Base-by-base conservation (phyloP, 2,888 invertebrate genomes). In the Drosophila mayaguana region DNA sequence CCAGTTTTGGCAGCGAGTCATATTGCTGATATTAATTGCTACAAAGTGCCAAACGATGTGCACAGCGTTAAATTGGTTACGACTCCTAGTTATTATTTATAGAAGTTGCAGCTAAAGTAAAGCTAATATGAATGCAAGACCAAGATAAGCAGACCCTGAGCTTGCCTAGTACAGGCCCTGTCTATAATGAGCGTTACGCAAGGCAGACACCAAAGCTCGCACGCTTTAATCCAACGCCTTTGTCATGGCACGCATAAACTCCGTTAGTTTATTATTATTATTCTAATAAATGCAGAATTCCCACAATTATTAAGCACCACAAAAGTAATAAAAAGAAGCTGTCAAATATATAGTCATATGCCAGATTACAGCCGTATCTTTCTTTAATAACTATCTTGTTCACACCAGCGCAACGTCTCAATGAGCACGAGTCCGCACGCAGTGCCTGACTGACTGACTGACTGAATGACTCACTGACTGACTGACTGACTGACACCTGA, bases 221-320 rank as follows among this genome's bases (percentile, higher is more conserved):
- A 74, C 48, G 64, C 59, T 67, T 72, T 73, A 63, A 76, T 72
- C 83, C 75, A 46, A 61, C 54, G 64, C 50, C 83, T 74, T 75
- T 79, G 79, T 73, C 71, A 66, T 77, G 73, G 70, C 81, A 86
- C 79, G 79, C 83, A 84, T 84, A 87, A 84, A 78, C 69, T 80
- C 70, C 63, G 76, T 76, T 84, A 80, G 76, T 73, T 87, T 75
- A 80, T 78, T 73, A 64, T 82, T 84, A 87, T 80, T 74, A 82
- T 85, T 87, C 84, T 85, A 87, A 84, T 86, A 77, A 78, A 81
- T 87, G 76, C 82, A 57, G 48, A 67, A 40, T 75, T 85, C 84
- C 87, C 84, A 85, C 84, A 87, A 87, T 73, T 78, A 87, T 78
- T 80, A 86, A 75, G 51, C 83, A 71, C 63, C 68, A 32, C 20